Percentiles rank a stretch among this genome's conserved stretches.
phyloP scores from a whole-genome alignment of 2,888 invertebrate genomes.

The Athalia circularis region DNA sequence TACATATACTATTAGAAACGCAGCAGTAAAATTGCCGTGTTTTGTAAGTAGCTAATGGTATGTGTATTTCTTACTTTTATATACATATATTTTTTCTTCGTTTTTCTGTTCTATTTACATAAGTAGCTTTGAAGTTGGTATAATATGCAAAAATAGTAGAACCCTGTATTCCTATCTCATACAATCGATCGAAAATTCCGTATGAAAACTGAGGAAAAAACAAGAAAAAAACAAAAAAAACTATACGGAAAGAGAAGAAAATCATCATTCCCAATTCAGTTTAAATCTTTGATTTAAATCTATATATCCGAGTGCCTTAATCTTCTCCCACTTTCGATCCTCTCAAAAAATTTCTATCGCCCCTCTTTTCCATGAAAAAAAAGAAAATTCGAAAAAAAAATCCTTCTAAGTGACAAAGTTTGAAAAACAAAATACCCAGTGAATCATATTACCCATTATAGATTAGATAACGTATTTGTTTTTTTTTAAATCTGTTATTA shows the following conservation, averaged over 20 bases:
- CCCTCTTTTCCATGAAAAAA: constrained; percentile 9
- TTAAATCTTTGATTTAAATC: constrained; percentile 27
- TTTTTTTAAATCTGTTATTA: neutral
- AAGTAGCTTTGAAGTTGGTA: neutral
- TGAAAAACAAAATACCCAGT: neutral
- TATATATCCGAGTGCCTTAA: constrained; percentile 66
- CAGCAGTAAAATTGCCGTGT: neutral
- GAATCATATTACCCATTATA: neutral
- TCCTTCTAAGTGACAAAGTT: no score
- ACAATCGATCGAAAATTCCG: no score
- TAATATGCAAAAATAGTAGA: neutral
- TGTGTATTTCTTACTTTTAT: no score
- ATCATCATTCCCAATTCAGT: constrained; percentile 1
- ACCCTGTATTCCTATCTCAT: no score
- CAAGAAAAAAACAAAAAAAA: neutral
- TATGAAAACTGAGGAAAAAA: neutral
- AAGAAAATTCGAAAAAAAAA: constrained; percentile 50
- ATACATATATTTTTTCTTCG: neutral
- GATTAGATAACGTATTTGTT: neutral
- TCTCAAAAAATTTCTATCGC: neutral
- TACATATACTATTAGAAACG: neutral
- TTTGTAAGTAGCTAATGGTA: neutral
- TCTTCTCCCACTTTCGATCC: constrained; percentile 51
- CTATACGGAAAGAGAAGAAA: neutral
- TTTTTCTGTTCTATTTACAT: neutral